These are phyloP conservation scores for Smutsia gigantea DNA, from an alignment of 2,797 vertebrate species.

Conservation along the genomic window DNA sequence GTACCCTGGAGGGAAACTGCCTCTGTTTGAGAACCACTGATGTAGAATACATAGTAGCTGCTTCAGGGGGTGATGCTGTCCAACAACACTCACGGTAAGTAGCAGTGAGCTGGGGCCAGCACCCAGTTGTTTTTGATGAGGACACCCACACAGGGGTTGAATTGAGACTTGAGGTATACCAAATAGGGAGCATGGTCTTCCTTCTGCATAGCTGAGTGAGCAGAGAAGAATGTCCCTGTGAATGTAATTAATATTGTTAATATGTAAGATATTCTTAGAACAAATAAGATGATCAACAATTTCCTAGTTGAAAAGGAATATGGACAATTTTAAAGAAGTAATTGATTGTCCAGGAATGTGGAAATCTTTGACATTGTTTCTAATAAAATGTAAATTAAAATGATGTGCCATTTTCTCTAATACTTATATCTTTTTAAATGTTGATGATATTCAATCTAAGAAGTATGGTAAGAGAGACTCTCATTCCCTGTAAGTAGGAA, in stretches of 20 bases:
- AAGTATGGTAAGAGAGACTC: background rate
- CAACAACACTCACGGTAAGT: conserved; percentile 74
- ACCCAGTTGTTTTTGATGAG: conserved; percentile 79
- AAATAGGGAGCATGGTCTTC: conserved; percentile 77
- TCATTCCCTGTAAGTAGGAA: background rate
- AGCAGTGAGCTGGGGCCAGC: conserved; percentile 79
- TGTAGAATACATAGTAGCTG: background rate
- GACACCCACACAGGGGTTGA: conserved; percentile 79
- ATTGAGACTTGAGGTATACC: conserved; percentile 77
- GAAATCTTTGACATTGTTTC: background rate
- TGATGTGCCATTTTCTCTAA: background rate
- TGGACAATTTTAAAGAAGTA: background rate
- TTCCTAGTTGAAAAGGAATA: conserved; percentile 1
- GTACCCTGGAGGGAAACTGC: background rate
- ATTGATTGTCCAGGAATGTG: background rate
- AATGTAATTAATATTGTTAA: background rate
- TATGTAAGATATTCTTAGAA: background rate
- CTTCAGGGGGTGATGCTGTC: background rate
- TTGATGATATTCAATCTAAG: background rate
- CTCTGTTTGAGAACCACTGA: background rate
- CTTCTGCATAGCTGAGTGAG: conserved; percentile 54
- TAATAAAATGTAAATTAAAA: conserved; percentile 44
- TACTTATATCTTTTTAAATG: conserved; percentile 30
- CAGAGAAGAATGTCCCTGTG: conserved; percentile 58
- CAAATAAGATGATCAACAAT: background rate